Conservation (phyloP, 2,797 vertebrate species). For the Stomatorhinus walkeri region DNA sequence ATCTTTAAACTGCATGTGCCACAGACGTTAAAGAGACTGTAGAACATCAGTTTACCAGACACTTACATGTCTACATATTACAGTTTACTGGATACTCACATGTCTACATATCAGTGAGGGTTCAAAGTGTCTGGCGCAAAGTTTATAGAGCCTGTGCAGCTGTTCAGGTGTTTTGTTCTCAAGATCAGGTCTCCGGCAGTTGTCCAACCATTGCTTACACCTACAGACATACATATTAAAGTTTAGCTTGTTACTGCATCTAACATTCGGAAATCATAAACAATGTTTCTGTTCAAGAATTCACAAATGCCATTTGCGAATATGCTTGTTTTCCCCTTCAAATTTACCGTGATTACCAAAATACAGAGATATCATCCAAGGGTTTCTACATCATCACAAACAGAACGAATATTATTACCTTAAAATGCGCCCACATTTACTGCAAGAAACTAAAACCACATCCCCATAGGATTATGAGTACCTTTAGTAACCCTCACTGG, state of each 20-base stretch:
- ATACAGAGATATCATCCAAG: not conserved
- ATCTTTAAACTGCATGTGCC: not conserved
- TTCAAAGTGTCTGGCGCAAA: conserved; percentile 94
- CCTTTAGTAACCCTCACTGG: not conserved
- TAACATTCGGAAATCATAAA: not conserved
- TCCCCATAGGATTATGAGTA: not conserved
- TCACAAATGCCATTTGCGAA: not conserved
- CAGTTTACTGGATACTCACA: conserved; percentile 55
- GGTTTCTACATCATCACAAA: not conserved
- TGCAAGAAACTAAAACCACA: not conserved
- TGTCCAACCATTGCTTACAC: conserved; percentile 79
- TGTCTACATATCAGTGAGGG: conserved; percentile 80
- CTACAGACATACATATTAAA: conserved; percentile 40
- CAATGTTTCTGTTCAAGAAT: not conserved
- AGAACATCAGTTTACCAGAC: not conserved
- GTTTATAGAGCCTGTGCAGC: conserved; percentile 80
- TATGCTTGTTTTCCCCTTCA: not conserved
- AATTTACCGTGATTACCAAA: not conserved
- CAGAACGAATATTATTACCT: not conserved
- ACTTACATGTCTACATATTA: conserved; percentile 62
- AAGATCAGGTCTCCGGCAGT: conserved; percentile 83
- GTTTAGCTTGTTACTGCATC: not conserved
- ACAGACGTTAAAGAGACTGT: not conserved
- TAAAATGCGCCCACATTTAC: not conserved
- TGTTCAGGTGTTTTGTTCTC: conserved; percentile 81